A percentile compares a stretch with the other conserved stretches of the same genome.
Conservation (phyloP, 1,140 invertebrate genomes). For the Holotrichia oblita region DNA sequence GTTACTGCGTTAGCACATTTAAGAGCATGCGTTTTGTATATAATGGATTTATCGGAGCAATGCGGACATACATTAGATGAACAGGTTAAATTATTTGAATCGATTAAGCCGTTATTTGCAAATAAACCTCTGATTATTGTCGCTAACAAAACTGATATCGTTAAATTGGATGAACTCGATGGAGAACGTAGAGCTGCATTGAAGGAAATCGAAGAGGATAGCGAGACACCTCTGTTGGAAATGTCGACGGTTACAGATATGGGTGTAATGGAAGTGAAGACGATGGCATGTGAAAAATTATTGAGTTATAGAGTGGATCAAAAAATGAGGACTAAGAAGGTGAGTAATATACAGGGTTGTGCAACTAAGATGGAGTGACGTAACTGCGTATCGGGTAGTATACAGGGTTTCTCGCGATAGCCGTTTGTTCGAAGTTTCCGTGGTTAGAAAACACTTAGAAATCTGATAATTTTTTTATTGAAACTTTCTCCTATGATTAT, state of each 20-base stretch:
- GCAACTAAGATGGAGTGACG: no score
- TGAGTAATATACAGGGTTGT: no score
- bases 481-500: no score
- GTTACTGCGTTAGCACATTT: slow-evolving; percentile 98
- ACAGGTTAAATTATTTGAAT: slow-evolving; percentile 90
- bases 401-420: no score
- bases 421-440: no score
- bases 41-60: slow-evolving; percentile 96
- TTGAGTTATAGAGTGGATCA: slow-evolving; percentile 90
- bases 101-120: slow-evolving; percentile 94
- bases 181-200: slow-evolving; percentile 74
- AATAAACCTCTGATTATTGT: slow-evolving; percentile 96
- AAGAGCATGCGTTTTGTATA: slow-evolving; percentile 91
- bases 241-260: slow-evolving; percentile 94
- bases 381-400: no score
- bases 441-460: no score
- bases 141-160: slow-evolving; percentile 93
- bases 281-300: slow-evolving; percentile 92
- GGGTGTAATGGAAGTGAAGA: slow-evolving; percentile 95
- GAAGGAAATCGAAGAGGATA: slow-evolving; percentile 73
- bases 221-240: slow-evolving; percentile 80
- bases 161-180: slow-evolving; percentile 81
- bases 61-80: slow-evolving; percentile 94
- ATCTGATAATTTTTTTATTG: no score
- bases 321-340: slow-evolving; percentile 93